Evolutionary conservation across 2,113 vertebrate genomes (phyloP).

Genomic region (Campylomormyrus tamandua): DNA sequence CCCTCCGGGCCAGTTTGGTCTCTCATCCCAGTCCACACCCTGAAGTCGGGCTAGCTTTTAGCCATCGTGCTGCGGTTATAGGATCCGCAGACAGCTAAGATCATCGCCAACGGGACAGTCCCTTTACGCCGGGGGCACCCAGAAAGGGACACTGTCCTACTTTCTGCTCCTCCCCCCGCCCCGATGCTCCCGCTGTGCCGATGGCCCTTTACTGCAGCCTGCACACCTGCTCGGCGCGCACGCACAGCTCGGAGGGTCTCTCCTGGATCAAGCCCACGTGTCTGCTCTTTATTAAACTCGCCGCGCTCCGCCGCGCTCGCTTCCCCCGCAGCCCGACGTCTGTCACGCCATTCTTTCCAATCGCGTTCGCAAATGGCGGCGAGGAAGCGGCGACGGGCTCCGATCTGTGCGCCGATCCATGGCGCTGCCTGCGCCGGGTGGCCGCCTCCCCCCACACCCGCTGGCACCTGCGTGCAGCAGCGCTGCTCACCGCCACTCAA

Average conservation of each 20-base stretch:
- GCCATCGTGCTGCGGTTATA: not conserved
- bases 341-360: not conserved
- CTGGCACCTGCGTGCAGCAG: not conserved
- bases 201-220: not conserved
- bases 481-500: not conserved
- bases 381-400: not conserved
- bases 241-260: not conserved
- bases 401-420: not conserved
- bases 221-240: not conserved
- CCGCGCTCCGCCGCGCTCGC: not conserved
- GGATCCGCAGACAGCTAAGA: not conserved
- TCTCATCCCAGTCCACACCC: not conserved
- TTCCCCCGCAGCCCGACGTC: not conserved
- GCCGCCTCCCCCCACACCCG: not conserved
- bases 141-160: not conserved
- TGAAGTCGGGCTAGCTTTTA: not conserved
- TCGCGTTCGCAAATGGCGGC: not conserved
- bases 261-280: not conserved
- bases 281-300: not conserved
- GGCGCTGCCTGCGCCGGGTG: not conserved
- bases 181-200: not conserved
- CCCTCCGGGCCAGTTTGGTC: not conserved
- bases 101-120: not conserved
- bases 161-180: not conserved
- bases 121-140: not conserved